phyloP scores from a whole-genome alignment of 2,797 vertebrate genomes.

The Ptychadena robeensis region DNA sequence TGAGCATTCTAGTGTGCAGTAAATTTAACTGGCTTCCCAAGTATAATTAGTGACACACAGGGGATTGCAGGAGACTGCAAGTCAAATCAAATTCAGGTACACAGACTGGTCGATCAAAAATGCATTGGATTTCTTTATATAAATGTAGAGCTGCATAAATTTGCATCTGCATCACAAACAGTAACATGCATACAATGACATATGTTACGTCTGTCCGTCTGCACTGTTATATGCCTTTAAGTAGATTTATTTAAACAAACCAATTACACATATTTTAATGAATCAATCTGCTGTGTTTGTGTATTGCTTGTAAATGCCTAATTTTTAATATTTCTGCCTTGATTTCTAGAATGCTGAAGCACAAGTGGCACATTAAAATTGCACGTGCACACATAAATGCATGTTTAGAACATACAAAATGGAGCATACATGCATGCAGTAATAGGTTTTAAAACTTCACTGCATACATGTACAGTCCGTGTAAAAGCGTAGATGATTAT shows the following conservation, averaged over 20 bases:
- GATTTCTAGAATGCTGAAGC: background rate
- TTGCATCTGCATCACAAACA: background rate
- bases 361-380: background rate
- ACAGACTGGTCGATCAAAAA: no score
- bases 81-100: background rate
- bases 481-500: background rate
- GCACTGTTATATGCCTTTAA: no score
- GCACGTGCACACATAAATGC: background rate
- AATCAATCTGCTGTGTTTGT: background rate
- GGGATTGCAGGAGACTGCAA: no score
- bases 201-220: no score
- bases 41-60: background rate
- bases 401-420: background rate
- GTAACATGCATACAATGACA: no score
- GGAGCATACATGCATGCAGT: background rate
- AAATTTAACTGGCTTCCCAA: background rate
- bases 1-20: background rate
- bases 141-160: background rate
- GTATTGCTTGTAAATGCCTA: background rate
- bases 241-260: no score
- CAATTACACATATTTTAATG: no score
- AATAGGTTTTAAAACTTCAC: background rate
- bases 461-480: background rate
- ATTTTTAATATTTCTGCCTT: background rate
- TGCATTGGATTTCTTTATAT: no score